phyloP scores from a whole-genome alignment of 2,888 invertebrate species.

The Tetragonula carbonaria region DNA sequence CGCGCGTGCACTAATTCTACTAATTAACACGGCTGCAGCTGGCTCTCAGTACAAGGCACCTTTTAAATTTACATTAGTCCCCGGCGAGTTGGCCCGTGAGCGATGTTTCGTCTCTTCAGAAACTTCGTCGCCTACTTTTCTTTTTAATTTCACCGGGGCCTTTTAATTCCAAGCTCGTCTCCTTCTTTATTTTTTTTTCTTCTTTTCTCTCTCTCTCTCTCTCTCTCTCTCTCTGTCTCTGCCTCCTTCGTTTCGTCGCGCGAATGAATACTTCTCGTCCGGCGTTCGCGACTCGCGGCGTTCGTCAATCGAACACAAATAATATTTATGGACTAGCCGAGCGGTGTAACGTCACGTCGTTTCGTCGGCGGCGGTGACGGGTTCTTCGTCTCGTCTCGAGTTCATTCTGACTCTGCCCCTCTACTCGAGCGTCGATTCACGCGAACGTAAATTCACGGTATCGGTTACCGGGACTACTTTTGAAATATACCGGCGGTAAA shows the following conservation, averaged over 20 bases:
- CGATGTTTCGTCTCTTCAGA: not conserved
- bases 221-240: not conserved
- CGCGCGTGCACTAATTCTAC: slow-evolving; percentile 11
- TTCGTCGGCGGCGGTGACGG: slow-evolving; percentile 18
- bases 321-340: slow-evolving; percentile 68
- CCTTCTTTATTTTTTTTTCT: too few species aligned
- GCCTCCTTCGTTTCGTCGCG: not conserved
- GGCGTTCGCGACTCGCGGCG: not conserved
- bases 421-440: not conserved
- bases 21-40: not conserved
- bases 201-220: not conserved
- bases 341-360: slow-evolving; percentile 36
- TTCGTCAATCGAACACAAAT: slow-evolving; percentile 54
- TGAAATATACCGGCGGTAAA: not conserved
- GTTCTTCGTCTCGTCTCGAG: slow-evolving; percentile 27
- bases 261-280: not conserved
- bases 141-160: not conserved
- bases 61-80: slow-evolving; percentile 26
- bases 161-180: not conserved
- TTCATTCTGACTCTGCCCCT: slow-evolving; percentile 32
- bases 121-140: too few species aligned
- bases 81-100: not conserved
- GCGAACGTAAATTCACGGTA: not conserved
- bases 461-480: not conserved
- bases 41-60: not conserved